phyloP scores from a whole-genome alignment of 2,113 vertebrate species.

The Cavia aperea region DNA sequence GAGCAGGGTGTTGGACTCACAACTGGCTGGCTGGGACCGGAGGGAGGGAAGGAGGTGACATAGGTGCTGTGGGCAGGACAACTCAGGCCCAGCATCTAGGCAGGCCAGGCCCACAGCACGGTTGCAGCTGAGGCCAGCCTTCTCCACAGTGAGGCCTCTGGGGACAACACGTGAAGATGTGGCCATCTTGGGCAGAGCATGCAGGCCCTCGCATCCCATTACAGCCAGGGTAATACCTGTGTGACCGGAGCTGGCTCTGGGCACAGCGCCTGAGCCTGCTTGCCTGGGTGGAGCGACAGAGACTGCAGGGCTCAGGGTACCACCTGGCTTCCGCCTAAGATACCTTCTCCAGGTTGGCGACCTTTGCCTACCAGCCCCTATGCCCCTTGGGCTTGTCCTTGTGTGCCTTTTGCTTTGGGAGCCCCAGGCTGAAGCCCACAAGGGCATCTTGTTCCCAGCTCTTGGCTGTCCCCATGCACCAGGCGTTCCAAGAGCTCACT shows the following conservation, averaged over 20 bases:
- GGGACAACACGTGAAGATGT: neutral
- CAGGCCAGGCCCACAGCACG: neutral
- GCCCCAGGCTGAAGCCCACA: neutral
- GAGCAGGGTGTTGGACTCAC: neutral
- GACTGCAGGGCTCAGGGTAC: no score
- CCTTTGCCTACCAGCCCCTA: accelerated
- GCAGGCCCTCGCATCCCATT: neutral
- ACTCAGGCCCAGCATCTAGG: no score
- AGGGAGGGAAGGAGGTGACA: no score
- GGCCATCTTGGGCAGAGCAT: neutral
- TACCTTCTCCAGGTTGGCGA: neutral
- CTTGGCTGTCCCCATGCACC: accelerated
- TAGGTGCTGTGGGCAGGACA: neutral
- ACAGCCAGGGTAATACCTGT: neutral
- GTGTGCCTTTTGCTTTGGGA: neutral
- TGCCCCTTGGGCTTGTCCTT: no score
- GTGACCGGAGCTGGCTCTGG: neutral
- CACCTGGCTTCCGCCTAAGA: neutral
- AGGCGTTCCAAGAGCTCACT: neutral
- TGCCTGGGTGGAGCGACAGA: no score
- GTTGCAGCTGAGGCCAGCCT: neutral
- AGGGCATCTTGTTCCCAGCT: neutral
- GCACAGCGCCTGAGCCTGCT: neutral
- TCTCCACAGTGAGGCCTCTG: no score
- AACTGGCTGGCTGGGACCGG: neutral